Percentiles rank a stretch among this genome's conserved stretches.
These are phyloP conservation scores for Coelopa pilipes DNA, from an alignment of 2,888 invertebrate genomes.

Conservation along the genomic window DNA sequence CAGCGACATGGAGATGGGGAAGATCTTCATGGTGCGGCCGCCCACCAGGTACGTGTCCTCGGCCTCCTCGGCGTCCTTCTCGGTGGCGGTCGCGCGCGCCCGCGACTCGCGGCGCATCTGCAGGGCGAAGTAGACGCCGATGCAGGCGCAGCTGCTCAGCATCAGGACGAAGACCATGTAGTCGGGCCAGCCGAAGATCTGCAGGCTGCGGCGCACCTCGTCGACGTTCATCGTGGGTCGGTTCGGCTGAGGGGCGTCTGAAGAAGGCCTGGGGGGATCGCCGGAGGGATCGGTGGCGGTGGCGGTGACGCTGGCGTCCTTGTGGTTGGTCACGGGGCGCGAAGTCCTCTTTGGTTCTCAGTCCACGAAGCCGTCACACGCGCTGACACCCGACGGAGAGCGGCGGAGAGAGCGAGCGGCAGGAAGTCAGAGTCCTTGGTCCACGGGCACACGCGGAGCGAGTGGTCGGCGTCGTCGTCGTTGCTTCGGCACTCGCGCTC, in stretches of 20 bases:
- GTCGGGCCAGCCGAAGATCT: constrained; percentile 78
- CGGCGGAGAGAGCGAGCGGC: too few relatives aligned
- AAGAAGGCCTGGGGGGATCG: not conserved
- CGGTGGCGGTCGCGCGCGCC: constrained; percentile 48
- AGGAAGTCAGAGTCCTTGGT: not conserved
- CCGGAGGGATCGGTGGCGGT: too few relatives aligned
- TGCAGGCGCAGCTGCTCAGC: constrained; percentile 79
- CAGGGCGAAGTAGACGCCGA: constrained; percentile 87
- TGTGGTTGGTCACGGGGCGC: too few relatives aligned
- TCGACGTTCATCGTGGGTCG: constrained; percentile 59
- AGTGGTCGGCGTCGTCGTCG: too few relatives aligned
- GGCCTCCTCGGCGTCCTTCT: constrained; percentile 63
- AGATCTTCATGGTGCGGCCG: constrained; percentile 74
- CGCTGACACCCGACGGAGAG: too few relatives aligned
- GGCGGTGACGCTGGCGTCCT: too few relatives aligned
- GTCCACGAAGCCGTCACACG: too few relatives aligned
- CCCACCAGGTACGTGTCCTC: constrained; percentile 76
- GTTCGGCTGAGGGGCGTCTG: not conserved
- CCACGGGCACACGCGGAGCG: not conserved
- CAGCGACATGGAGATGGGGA: constrained; percentile 78
- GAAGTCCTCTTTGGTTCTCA: too few relatives aligned
- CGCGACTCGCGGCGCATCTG: constrained; percentile 70
- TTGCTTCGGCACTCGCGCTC: too few relatives aligned
- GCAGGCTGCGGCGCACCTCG: constrained; percentile 68
- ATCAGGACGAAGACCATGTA: constrained; percentile 82